These are phyloP conservation scores for Tauraco hartlaubi DNA, from an alignment of 2,797 vertebrate species.

Conservation along the genomic window DNA sequence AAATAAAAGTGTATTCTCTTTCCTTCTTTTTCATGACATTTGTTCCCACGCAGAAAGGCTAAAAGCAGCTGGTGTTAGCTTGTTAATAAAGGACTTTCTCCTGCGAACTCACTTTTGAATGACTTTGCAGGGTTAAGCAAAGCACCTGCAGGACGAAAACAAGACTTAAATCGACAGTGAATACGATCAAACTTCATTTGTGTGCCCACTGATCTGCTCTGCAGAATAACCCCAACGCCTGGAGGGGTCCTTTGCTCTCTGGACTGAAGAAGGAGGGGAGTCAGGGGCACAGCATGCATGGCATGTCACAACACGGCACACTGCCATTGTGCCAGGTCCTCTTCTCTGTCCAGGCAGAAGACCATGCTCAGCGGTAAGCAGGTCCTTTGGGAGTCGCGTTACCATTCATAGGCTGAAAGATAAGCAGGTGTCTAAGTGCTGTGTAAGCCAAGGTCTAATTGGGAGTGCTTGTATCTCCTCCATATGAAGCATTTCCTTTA, in stretches of 20 bases:
- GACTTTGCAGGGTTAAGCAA: not conserved
- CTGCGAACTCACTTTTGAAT: not conserved
- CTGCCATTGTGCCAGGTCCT: not conserved
- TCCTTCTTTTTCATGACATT: conserved; percentile 20
- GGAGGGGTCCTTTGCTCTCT: not conserved
- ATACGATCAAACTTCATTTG: not conserved
- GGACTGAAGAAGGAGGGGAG: not conserved
- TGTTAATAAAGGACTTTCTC: not conserved
- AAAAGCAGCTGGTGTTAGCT: not conserved
- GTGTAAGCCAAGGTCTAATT: not conserved
- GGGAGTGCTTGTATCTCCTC: not conserved
- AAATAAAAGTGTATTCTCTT: not conserved
- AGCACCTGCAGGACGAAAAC: not conserved
- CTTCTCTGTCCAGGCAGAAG: not conserved
- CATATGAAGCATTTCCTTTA: accelerated
- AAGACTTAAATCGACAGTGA: not conserved
- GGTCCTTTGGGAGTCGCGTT: not conserved
- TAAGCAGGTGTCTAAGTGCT: not conserved
- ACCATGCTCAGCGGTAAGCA: not conserved
- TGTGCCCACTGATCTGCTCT: not conserved
- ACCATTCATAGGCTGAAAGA: not conserved
- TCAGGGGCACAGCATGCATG: accelerated
- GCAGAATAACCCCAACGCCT: not conserved
- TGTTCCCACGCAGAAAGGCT: conserved; percentile 21
- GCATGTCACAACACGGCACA: accelerated